phyloP scores from a whole-genome alignment of 1,140 invertebrate species.

The Leucophenga varia region DNA sequence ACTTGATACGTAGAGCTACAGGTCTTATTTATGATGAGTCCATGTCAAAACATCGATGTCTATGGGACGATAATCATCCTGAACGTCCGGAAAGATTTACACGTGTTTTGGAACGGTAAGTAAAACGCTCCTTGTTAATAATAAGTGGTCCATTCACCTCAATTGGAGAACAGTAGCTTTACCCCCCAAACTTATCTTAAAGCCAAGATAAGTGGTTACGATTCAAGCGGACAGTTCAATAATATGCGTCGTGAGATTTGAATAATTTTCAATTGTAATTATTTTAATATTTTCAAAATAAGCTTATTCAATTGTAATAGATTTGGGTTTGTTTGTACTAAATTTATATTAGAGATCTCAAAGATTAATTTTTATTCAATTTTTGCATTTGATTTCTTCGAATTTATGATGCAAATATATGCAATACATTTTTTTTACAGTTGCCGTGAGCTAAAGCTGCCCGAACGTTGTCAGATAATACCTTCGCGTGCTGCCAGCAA shows the following conservation, averaged over 20 bases:
- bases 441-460: constrained; percentile 71
- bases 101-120: constrained; percentile 67
- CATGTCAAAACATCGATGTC: constrained; percentile 76
- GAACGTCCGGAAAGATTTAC: constrained; percentile 79
- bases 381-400: not conserved
- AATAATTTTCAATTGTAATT: too few relatives aligned
- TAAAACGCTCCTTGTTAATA: not conserved
- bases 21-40: constrained; percentile 76
- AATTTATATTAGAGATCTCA: too few relatives aligned
- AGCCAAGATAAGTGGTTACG: too few relatives aligned
- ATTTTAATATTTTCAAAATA: too few relatives aligned
- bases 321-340: too few relatives aligned
- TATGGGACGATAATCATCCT: constrained; percentile 82
- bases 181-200: too few relatives aligned
- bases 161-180: too few relatives aligned
- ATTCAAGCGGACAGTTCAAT: too few relatives aligned
- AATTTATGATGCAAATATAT: not conserved
- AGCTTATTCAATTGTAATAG: too few relatives aligned
- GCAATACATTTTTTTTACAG: constrained; percentile 51
- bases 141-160: not conserved
- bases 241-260: too few relatives aligned
- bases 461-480: constrained; percentile 68
- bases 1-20: constrained; percentile 63
- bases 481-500: constrained; percentile 66
- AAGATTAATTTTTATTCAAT: too few relatives aligned